These are phyloP conservation scores for Setophaga kirtlandii DNA, from an alignment of 2,113 vertebrate genomes.

Conservation along the genomic window DNA sequence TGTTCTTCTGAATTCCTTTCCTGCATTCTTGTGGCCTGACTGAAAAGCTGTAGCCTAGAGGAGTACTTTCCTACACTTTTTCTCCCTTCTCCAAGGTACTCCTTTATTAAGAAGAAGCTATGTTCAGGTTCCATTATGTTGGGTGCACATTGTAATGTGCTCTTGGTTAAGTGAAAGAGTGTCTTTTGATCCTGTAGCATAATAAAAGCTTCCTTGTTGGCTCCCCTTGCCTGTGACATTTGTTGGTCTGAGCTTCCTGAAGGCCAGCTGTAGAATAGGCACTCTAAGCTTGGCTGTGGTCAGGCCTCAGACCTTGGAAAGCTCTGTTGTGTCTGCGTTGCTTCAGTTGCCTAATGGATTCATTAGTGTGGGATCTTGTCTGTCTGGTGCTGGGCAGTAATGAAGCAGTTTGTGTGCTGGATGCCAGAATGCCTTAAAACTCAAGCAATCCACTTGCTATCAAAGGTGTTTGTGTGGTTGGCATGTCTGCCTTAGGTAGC, in stretches of 20 bases:
- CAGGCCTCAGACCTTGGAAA: neutral
- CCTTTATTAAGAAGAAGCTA: neutral
- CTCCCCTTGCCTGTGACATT: neutral
- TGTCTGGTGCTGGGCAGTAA: neutral
- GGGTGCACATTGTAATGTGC: neutral
- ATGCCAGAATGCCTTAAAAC: neutral
- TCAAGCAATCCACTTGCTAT: neutral
- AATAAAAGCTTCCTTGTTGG: neutral
- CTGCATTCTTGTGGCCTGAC: neutral
- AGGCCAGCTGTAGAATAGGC: neutral
- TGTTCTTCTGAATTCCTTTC: neutral
- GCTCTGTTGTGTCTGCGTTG: neutral
- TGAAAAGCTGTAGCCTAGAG: neutral
- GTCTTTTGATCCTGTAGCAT: neutral
- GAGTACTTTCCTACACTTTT: neutral
- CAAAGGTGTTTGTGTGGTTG: neutral
- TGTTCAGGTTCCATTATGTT: neutral
- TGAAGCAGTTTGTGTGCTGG: neutral
- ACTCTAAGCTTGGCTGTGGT: neutral
- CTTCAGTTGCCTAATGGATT: neutral
- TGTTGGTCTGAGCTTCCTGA: neutral
- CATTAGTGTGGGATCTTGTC: neutral
- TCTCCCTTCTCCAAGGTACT: neutral
- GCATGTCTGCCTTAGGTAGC: neutral
- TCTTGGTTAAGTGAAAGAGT: neutral